These are phyloP conservation scores for Littorina saxatilis DNA, from an alignment of 1,140 invertebrate genomes.

Conservation along the genomic window DNA sequence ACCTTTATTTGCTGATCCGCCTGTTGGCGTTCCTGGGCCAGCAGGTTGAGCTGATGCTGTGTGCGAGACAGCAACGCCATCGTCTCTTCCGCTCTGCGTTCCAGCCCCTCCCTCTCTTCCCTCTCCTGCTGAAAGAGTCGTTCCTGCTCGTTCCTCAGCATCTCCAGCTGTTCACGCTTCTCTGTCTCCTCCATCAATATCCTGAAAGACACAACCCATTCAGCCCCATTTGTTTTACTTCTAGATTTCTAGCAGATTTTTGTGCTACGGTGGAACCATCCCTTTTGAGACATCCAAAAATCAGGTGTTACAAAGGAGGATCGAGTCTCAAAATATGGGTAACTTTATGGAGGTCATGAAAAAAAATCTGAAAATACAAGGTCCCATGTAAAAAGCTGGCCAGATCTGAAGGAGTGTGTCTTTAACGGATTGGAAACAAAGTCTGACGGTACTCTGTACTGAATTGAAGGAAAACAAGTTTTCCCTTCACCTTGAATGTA, in stretches of 20 bases:
- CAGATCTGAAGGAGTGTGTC: too few relatives aligned
- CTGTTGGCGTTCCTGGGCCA: conserved; percentile 82
- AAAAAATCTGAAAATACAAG: too few relatives aligned
- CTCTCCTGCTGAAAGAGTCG: conserved; percentile 84
- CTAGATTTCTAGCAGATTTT: too few relatives aligned
- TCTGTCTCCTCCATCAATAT: conserved; percentile 89
- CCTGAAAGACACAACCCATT: background rate
- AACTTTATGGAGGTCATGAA: too few relatives aligned
- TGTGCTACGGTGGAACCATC: too few relatives aligned
- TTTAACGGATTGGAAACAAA: background rate
- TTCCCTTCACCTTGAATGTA: too few relatives aligned
- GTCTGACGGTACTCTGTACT: background rate
- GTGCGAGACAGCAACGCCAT: conserved; percentile 84
- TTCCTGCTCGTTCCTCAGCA: conserved; percentile 85
- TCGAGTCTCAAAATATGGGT: background rate
- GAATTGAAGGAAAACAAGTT: too few relatives aligned
- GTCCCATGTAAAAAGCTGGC: too few relatives aligned
- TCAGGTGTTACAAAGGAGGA: background rate
- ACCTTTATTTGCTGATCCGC: conserved; percentile 83
- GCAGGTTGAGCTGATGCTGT: conserved; percentile 80
- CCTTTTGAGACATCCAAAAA: too few relatives aligned
- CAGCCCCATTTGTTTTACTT: too few relatives aligned
- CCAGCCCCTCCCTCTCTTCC: conserved; percentile 82
- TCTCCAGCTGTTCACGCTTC: conserved; percentile 86
- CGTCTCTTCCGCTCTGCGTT: conserved; percentile 80